Evolutionary conservation across 2,888 invertebrate genomes (phyloP), one percentile per base, ranked within the genome.

Genomic region (Teleogryllus oceanicus): DNA sequence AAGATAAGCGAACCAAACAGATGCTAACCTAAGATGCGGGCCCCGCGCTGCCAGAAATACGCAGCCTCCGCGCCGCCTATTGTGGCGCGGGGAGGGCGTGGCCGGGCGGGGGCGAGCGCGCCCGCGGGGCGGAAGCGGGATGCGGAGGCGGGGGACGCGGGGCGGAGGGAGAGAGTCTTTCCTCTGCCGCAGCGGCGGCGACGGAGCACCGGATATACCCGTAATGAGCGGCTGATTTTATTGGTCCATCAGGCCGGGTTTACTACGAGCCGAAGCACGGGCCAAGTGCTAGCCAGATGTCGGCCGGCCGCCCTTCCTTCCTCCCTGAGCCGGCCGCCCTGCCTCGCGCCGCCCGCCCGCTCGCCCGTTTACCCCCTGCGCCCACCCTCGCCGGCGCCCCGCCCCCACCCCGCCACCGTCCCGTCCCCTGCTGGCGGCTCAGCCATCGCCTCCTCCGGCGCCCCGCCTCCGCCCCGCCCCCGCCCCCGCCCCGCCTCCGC

Each of bases 211-310:
- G 62, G 62, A 62, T 62, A 62, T 62, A 62, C 62, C n/a, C n/a
- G 62, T 62, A 62, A 62, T 62, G 62, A 62, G 62, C 62, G 62
- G 16, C 62, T 62, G 62, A 62, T 62, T 62, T 62, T 62, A 62
- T 62, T 62, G 62, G 62, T 62, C 62, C 62, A 62, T 62, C 62
- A 62, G 62, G n/a, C 62, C 62, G 62, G 62, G 62, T 62, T 62
- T 62, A 62, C 62, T 62, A 62, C 62, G 62, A 62, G 62, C n/a
- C 62, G 62, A 62, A 62, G 62, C 62, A 62, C 62, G 62, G 62
- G 62, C 62, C 62, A 62, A 62, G 62, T 62, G 62, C 62, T 62
- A 62, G 62, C 62, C 62, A 62, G 62, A 62, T 62, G 62, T 62
- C 62, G 62, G n/a, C 16, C 62, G 62, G 13, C 62, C 62, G 62